Conservation (phyloP, 2,888 invertebrate genomes). For the Spicauda simplicius region DNA sequence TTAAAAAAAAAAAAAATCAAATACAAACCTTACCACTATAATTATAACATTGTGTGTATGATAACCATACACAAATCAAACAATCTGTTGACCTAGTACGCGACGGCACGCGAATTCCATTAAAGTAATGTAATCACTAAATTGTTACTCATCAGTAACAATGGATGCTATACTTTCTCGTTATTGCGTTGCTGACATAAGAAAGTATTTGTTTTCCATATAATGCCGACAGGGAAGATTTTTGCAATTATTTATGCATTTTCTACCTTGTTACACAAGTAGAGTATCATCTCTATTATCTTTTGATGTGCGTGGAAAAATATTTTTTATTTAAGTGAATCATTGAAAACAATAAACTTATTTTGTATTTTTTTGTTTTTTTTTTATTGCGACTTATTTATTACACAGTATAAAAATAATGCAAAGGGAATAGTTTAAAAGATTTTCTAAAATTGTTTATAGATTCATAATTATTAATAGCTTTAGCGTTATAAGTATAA, state of each 20-base stretch:
- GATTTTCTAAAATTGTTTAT: too few species aligned
- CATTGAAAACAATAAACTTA: not conserved
- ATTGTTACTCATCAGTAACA: constrained; percentile 40
- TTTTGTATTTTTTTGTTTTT: not conserved
- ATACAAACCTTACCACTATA: not conserved
- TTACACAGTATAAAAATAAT: too few species aligned
- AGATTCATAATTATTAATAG: too few species aligned
- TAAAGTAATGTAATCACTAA: constrained; percentile 48
- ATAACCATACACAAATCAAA: not conserved
- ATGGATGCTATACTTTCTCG: constrained; percentile 23
- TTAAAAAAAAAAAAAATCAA: too few species aligned
- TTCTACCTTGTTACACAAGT: not conserved
- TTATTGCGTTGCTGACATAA: constrained; percentile 14
- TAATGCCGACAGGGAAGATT: not conserved
- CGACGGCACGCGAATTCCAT: constrained; percentile 53
- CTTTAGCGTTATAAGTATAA: too few species aligned
- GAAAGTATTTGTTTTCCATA: constrained; percentile 14
- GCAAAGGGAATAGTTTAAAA: too few species aligned
- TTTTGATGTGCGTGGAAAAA: not conserved
- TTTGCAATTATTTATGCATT: not conserved
- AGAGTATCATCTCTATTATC: not conserved
- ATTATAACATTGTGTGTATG: not conserved
- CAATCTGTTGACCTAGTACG: constrained; percentile 16
- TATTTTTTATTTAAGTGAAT: not conserved
- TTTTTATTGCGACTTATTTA: too few species aligned